A percentile compares a stretch with the other conserved stretches of the same genome.
phyloP scores from a whole-genome alignment of 2,888 invertebrate genomes.

The Drosophila mimetica region DNA sequence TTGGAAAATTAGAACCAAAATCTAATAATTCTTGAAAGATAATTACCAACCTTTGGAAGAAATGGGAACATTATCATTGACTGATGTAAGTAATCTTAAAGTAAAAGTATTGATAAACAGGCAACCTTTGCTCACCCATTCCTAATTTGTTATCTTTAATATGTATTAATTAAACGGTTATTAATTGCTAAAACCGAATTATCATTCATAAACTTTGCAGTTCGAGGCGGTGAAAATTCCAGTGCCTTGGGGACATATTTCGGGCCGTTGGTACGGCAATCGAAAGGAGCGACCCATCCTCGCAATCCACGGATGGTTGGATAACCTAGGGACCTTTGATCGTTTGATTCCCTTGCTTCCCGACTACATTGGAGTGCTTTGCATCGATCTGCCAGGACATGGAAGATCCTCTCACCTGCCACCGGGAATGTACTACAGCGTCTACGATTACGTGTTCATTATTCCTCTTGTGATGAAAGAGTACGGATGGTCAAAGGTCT shows the following conservation, averaged over 20 bases:
- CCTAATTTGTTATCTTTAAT: neutral
- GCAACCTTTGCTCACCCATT: conserved; percentile 10
- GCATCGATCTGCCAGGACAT: conserved; percentile 89
- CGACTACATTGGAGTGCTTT: conserved; percentile 85
- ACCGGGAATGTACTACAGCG: conserved; percentile 84
- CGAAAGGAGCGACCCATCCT: conserved; percentile 87
- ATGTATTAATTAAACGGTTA: neutral
- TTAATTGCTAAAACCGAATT: neutral
- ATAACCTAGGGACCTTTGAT: conserved; percentile 90
- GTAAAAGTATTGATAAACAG: neutral
- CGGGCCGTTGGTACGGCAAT: conserved; percentile 89
- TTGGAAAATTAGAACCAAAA: neutral
- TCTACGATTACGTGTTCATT: conserved; percentile 81
- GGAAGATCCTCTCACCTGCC: conserved; percentile 88
- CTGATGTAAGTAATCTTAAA: conserved; percentile 33
- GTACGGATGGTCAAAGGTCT: conserved; percentile 88
- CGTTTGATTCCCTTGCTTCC: conserved; percentile 87
- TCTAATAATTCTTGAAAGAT: neutral
- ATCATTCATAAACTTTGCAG: conserved; percentile 48
- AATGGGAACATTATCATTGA: conserved; percentile 41
- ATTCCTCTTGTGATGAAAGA: conserved; percentile 86
- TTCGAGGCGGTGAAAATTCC: conserved; percentile 87
- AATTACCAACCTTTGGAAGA: neutral
- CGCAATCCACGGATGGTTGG: conserved; percentile 91
- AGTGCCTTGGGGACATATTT: conserved; percentile 88